These are phyloP conservation scores for Dendrocincla fuliginosa DNA, from an alignment of 2,797 vertebrate genomes.

Conservation along the genomic window DNA sequence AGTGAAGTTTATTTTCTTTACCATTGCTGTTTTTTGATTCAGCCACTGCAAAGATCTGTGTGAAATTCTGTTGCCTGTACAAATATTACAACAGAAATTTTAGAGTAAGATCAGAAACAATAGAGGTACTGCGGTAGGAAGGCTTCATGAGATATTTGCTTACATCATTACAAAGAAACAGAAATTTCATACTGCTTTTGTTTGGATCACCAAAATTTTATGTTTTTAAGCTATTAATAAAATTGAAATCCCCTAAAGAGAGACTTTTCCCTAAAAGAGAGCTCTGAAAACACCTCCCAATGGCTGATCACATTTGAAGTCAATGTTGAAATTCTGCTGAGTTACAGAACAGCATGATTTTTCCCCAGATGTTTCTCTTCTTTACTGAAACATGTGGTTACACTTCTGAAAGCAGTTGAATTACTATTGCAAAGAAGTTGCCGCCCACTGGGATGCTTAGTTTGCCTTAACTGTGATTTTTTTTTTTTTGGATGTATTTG, in stretches of 20 bases:
- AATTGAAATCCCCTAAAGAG: background rate
- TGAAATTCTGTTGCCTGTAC: background rate
- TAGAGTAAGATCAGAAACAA: background rate
- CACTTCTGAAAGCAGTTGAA: background rate
- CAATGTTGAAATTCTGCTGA: background rate
- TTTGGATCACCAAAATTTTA: background rate
- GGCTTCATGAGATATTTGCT: background rate
- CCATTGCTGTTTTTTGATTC: background rate
- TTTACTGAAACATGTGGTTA: background rate
- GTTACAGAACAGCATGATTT: background rate
- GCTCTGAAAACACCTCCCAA: background rate
- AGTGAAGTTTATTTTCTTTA: conserved; percentile 27
- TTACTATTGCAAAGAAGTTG: background rate
- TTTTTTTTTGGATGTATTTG: background rate
- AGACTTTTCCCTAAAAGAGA: background rate
- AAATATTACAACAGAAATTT: background rate
- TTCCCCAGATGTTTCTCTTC: background rate
- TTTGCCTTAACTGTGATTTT: background rate
- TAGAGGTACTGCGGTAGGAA: background rate
- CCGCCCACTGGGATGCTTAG: background rate
- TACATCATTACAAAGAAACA: background rate
- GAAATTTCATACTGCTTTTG: background rate
- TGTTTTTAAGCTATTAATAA: background rate
- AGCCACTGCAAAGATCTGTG: background rate
- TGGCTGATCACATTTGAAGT: background rate